Percentiles rank a stretch among this genome's conserved stretches.
Conservation (phyloP, 2,888 invertebrate genomes). For the Orthonychiurus folsomi region DNA sequence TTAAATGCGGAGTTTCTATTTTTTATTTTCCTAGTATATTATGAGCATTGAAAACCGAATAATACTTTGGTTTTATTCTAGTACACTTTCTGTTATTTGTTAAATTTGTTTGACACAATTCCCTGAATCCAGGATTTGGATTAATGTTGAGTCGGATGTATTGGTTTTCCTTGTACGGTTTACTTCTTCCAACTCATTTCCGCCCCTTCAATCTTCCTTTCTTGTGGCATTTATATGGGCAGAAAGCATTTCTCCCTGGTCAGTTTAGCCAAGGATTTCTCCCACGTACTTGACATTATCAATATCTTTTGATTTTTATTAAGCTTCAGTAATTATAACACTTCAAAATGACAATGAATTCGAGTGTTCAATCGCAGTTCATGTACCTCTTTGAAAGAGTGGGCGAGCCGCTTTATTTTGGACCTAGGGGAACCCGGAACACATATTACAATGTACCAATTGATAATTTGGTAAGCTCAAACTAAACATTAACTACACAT, state of each 20-base stretch:
- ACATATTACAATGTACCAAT: constrained; percentile 20
- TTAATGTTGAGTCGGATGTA: too few species aligned
- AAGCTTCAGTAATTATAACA: not conserved
- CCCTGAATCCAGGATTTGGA: too few species aligned
- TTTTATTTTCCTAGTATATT: too few species aligned
- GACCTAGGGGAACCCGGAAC: constrained; percentile 19
- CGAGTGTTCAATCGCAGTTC: constrained; percentile 16
- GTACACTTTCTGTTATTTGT: too few species aligned
- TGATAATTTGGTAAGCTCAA: not conserved
- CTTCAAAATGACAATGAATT: constrained; percentile 4
- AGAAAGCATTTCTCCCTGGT: too few species aligned
- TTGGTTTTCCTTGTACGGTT: not conserved
- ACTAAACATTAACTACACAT: too few species aligned
- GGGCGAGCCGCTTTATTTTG: constrained; percentile 29
- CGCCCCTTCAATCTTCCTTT: not conserved
- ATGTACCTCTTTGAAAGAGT: constrained; percentile 34
- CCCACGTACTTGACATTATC: not conserved
- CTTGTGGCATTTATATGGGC: not conserved
- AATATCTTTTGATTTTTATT: not conserved
- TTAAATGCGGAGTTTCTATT: too few species aligned
- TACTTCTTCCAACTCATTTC: not conserved
- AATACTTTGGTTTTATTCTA: too few species aligned
- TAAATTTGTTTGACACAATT: too few species aligned
- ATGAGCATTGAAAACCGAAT: too few species aligned
- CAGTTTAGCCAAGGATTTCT: not conserved